Percentiles rank a stretch among this genome's conserved stretches.
phyloP scores from a whole-genome alignment of 2,113 vertebrate species.

The Furnarius figulus region DNA sequence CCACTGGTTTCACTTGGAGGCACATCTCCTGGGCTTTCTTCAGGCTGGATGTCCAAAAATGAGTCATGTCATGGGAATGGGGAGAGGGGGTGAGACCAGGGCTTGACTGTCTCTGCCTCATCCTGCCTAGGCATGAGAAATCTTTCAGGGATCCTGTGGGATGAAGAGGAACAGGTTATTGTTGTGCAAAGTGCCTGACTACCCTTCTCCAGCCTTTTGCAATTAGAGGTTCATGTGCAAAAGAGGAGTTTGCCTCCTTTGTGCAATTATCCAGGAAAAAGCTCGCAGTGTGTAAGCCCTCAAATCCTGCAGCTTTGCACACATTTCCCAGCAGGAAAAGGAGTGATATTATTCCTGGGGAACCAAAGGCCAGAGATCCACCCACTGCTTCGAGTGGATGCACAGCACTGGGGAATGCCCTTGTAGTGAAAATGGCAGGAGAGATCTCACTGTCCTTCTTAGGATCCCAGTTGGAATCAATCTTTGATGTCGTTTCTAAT shows the following conservation, averaged over 20 bases:
- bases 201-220: neutral
- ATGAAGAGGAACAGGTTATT: neutral
- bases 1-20: neutral
- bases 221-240: neutral
- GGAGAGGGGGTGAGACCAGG: neutral
- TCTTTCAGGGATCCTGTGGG: neutral
- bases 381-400: neutral
- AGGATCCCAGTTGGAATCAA: rapidly evolving
- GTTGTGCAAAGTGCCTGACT: neutral
- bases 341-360: neutral
- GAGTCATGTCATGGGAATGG: neutral
- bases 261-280: neutral
- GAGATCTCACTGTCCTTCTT: neutral
- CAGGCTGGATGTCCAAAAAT: neutral
- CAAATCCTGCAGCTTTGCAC: neutral
- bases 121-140: neutral
- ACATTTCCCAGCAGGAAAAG: neutral
- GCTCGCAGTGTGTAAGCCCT: neutral
- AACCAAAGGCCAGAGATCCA: neutral
- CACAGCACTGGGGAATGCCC: neutral
- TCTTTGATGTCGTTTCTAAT: neutral
- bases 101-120: neutral
- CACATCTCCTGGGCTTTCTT: neutral
- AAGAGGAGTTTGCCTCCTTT: neutral
- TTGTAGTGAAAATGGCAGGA: neutral